Conservation (phyloP, 2,888 invertebrate genomes). For the Drosophila kambysellisi region DNA sequence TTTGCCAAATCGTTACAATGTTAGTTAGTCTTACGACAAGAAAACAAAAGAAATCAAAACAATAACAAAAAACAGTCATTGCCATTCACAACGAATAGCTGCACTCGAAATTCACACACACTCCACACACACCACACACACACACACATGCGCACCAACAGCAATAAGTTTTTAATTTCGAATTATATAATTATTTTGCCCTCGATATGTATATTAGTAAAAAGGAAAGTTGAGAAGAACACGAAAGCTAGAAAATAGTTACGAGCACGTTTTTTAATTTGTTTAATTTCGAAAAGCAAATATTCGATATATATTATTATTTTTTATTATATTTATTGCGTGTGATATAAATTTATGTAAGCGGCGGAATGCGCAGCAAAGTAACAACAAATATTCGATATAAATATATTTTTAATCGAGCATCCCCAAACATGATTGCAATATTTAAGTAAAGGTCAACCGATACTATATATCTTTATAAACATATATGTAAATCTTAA, state of each 20-base stretch:
- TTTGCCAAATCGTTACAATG: constrained; percentile 78
- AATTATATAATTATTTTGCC: constrained; percentile 29
- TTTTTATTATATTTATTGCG: constrained; percentile 75
- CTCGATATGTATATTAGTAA: constrained; percentile 39
- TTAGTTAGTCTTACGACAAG: constrained; percentile 68
- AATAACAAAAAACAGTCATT: constrained; percentile 66
- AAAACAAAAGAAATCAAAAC: constrained; percentile 16
- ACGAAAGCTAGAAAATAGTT: constrained; percentile 22
- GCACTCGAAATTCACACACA: constrained; percentile 43
- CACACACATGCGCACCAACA: constrained; percentile 34
- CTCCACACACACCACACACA: constrained; percentile 13
- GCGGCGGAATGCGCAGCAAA: constrained; percentile 47
- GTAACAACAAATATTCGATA: constrained; percentile 20
- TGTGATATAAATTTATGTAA: constrained; percentile 79
- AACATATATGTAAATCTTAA: constrained; percentile 30
- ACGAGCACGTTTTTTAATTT: constrained; percentile 46
- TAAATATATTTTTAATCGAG: constrained; percentile 33
- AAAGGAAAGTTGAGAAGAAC: constrained; percentile 5
- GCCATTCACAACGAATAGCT: constrained; percentile 78
- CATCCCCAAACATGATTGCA: constrained; percentile 45
- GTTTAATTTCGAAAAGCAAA: constrained; percentile 33
- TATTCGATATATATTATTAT: constrained; percentile 30
- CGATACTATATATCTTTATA: constrained; percentile 18
- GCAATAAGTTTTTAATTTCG: constrained; percentile 43
- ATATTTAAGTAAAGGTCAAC: constrained; percentile 38